These are phyloP conservation scores for Phoenoteleia sp. DNA, from an alignment of 2,888 invertebrate species.

Conservation along the genomic window DNA sequence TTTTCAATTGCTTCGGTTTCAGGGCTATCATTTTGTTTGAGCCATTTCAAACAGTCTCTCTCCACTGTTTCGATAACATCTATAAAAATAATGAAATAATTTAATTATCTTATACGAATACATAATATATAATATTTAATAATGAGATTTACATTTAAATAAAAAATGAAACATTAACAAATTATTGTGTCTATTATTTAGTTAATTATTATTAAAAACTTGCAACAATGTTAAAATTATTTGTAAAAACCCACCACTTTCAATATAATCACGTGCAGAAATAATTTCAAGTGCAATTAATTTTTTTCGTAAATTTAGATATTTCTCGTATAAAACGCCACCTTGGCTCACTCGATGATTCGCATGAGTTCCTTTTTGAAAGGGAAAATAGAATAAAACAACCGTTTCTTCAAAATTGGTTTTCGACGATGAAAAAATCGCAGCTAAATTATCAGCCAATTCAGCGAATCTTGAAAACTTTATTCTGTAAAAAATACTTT, in stretches of 20 bases:
- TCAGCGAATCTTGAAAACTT: conserved; percentile 18
- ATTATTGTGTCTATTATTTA: too few species aligned
- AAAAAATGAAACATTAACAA: not conserved
- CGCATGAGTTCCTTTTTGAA: conserved; percentile 25
- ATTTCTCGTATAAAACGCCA: conserved; percentile 46
- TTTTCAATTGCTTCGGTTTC: conserved; percentile 7
- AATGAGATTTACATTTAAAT: conserved; percentile 1
- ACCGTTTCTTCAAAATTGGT: not conserved
- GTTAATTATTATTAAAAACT: not conserved
- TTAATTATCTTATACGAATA: too few species aligned
- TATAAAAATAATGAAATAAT: conserved; percentile 16
- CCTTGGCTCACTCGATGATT: conserved; percentile 6
- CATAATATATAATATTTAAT: too few species aligned
- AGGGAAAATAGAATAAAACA: conserved; percentile 40
- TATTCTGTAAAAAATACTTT: conserved; percentile 33
- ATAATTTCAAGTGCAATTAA: conserved; percentile 31
- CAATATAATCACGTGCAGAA: conserved; percentile 4
- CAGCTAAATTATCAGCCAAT: conserved; percentile 29
- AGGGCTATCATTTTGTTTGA: conserved; percentile 12
- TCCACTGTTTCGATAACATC: not conserved
- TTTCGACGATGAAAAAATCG: conserved; percentile 15
- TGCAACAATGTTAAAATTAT: not conserved
- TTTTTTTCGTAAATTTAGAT: conserved; percentile 28
- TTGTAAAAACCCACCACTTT: conserved; percentile 10
- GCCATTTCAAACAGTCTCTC: conserved; percentile 17